These are phyloP conservation scores for Eufriesea mexicana DNA, from an alignment of 1,140 invertebrate species.

Conservation along the genomic window DNA sequence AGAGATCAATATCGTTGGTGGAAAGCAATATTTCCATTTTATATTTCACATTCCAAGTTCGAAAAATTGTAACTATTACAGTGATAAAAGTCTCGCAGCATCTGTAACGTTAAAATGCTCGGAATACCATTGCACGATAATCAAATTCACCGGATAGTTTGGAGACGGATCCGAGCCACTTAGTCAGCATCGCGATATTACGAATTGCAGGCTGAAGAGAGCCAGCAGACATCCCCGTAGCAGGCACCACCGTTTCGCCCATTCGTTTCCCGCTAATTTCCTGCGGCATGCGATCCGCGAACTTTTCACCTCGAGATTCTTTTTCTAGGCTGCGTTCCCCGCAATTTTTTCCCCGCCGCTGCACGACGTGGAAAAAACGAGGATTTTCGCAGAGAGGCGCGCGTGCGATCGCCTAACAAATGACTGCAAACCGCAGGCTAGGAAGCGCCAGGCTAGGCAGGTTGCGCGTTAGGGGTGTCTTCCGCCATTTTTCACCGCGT, in stretches of 20 bases:
- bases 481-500: conserved; percentile 10
- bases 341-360: not conserved
- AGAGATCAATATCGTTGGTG: no score
- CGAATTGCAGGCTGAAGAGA: not conserved
- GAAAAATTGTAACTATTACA: not conserved
- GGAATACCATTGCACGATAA: not conserved
- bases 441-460: no score
- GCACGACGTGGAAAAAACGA: conserved; percentile 25
- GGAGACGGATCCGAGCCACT: no score
- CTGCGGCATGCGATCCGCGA: not conserved
- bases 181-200: not conserved
- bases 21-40: no score
- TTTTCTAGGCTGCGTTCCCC: not conserved
- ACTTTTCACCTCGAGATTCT: not conserved
- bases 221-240: not conserved
- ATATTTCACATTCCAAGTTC: no score
- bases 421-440: conserved; percentile 48
- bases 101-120: not conserved
- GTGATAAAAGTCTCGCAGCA: not conserved
- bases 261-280: conserved; percentile 14
- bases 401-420: conserved; percentile 58
- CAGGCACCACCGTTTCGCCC: no score
- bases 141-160: not conserved
- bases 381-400: not conserved
- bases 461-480: conserved; percentile 34